Base-by-base conservation (phyloP, 2,888 invertebrate species). In the Metalampra italica region DNA sequence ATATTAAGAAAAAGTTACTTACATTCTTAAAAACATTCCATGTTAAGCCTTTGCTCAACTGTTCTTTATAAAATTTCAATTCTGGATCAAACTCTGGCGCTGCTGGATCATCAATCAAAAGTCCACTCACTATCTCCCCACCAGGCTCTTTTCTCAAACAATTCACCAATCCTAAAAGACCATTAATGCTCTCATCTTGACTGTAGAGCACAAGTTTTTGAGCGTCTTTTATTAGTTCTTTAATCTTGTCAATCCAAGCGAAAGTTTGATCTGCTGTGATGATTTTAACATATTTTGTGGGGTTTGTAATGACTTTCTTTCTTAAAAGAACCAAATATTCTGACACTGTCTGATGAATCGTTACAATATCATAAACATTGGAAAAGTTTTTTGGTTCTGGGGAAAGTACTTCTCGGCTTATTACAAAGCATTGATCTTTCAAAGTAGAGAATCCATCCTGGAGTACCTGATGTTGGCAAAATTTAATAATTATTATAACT, bases 161-260 rank as follows among this genome's bases (percentile, higher is more conserved):
- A 64, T 97, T 97, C 0, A 96, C 92, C 47, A 98, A 81, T n/a
- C 98, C 99, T 14, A 97, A 74, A 0, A 97, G 86, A n/a, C 99
- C 99, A 70, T 91, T 95, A 7, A 92, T 82, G 1, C 90, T 86
- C 48, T 94, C 92, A 55, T 92, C 91, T 72, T 94, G 92, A 1
- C 92, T 88, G 13, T 95, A 92, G 0, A 97, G 70, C 0, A 95
- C 83, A 1, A 94, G 75, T 62, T 91, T 91, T 11, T 86, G 79
- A 0, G 80, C 78, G 29, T 77, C 76, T 47, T 82, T 78, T 0
- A 77, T 62, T 38, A 87, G 82, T 46, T 90, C 87, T 57, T 78
- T 90, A 54, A 71, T 71, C 61, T 82, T 78, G 41, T 90, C 83
- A 14, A 93, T 69, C 93, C 93, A 92, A 0, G 78, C 60, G 55